Evolutionary conservation across 2,797 vertebrate genomes (phyloP).

Genomic region (Salmo trutta): DNA sequence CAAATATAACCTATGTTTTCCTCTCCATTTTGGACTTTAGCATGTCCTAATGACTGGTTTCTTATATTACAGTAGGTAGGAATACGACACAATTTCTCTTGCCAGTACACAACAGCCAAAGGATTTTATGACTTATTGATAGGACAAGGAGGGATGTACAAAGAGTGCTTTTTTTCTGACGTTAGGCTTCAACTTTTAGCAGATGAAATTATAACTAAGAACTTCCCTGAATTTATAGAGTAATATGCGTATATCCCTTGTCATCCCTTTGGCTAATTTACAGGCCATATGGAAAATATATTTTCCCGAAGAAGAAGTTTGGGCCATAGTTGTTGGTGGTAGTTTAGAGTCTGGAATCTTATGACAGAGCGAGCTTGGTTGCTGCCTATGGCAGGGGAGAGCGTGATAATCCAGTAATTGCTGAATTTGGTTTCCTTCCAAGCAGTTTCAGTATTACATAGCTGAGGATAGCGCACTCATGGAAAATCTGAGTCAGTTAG

Average conservation of each 20-base stretch:
- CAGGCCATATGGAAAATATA: neutral
- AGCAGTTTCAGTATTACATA: neutral
- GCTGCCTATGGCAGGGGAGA: neutral
- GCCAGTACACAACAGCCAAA: slow-evolving; percentile 24
- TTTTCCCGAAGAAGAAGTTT: neutral
- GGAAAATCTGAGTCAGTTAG: slow-evolving; percentile 35
- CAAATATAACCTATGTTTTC: slow-evolving; percentile 66
- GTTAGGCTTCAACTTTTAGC: neutral
- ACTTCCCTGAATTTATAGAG: neutral
- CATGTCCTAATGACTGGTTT: slow-evolving; percentile 24
- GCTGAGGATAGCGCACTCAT: neutral
- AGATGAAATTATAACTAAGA: neutral
- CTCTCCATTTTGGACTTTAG: slow-evolving; percentile 58
- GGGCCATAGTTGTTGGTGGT: neutral
- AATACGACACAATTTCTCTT: neutral
- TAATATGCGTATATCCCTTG: neutral
- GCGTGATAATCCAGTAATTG: neutral
- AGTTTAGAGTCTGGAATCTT: neutral
- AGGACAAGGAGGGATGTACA: slow-evolving; percentile 31
- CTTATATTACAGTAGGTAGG: slow-evolving; percentile 32
- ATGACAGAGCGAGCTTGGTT: neutral
- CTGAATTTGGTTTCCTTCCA: slow-evolving; percentile 21
- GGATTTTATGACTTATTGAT: slow-evolving; percentile 52
- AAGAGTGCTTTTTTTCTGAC: neutral
- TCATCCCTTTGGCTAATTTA: neutral